Evolutionary conservation across 2,888 invertebrate species (phyloP), one percentile per base, ranked within the genome.

Genomic region (Ferrisia virgata): DNA sequence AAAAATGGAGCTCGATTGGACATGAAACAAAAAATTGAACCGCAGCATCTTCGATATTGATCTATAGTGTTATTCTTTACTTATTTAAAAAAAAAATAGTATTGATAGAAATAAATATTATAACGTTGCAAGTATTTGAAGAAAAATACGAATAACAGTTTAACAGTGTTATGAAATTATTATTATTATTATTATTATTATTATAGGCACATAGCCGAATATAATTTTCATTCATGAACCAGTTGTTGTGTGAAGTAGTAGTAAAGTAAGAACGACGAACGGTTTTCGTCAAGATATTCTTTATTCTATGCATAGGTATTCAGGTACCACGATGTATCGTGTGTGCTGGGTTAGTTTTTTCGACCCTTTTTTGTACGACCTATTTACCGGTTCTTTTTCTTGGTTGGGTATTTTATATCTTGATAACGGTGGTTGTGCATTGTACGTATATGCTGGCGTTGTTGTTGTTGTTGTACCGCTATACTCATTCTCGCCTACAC

Each of bases 351-450:
- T 76, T 76, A 36, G 36, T 33, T 76, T 80, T 80, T 81, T 81
- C 81, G 81, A 81, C 81, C 81, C 81, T 58, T 58, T n/a, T n/a
- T 58, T 47, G 28, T 58, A 36, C 58, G 72, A 28, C 25, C 58
- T 53, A 36, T 58, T 58, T 81, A 81, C 81, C 81, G 58, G 81
- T 81, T 81, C 81, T 47, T 36, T 81, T 47, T 40, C 47, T 47
- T 47, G n/a, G 31, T 31, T 25, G 25, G 53, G 53, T 81, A 79
- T 79, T 53, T 58, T 58, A n/a, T n/a, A 53, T 58, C 53, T 58
- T 81, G 81, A 81, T 81, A 81, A 81, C 81, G 81, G 81, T 81
- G 58, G 81, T 81, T 81, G 81, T 81, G 81, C 36, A 81, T 78
- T 78, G 43, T 40, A 31, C 31, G 39, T 79, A 31, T 79, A 28